Conservation (phyloP, 2,797 vertebrate species). For the Xerus rutilus region DNA sequence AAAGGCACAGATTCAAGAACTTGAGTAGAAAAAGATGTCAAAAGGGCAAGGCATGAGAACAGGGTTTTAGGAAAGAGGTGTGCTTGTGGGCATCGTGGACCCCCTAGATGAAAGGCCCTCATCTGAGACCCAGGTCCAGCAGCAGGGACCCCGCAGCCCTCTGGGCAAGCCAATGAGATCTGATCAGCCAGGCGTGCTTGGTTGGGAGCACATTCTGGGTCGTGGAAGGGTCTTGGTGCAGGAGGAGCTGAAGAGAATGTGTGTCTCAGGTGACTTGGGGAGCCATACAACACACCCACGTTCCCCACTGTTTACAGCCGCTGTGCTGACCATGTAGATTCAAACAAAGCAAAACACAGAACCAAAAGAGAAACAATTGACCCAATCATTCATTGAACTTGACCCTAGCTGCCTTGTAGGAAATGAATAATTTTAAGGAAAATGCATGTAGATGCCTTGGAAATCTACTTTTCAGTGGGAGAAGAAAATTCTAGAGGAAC, state of each 20-base stretch:
- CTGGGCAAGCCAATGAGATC: neutral
- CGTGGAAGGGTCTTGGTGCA: neutral
- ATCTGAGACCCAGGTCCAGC: neutral
- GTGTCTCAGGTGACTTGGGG: neutral
- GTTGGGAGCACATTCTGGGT: neutral
- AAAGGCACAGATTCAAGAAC: neutral
- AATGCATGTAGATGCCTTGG: neutral
- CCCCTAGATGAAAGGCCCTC: neutral
- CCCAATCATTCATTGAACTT: constrained; percentile 48
- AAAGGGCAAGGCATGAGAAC: neutral
- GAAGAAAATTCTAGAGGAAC: neutral
- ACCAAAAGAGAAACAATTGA: neutral
- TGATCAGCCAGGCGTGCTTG: neutral
- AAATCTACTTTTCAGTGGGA: neutral
- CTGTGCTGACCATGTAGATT: neutral
- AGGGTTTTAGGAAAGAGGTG: neutral
- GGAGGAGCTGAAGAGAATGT: neutral
- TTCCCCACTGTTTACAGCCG: neutral
- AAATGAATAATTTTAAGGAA: constrained; percentile 26
- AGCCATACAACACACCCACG: constrained; percentile 7
- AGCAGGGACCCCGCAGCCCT: neutral
- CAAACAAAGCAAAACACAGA: neutral
- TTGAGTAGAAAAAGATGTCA: neutral
- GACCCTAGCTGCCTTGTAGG: neutral
- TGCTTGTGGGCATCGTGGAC: neutral